Percentiles rank a stretch among this genome's conserved stretches.
Evolutionary conservation across 2,888 invertebrate genomes (phyloP).

Genomic region (Lycocerus yunnanus): DNA sequence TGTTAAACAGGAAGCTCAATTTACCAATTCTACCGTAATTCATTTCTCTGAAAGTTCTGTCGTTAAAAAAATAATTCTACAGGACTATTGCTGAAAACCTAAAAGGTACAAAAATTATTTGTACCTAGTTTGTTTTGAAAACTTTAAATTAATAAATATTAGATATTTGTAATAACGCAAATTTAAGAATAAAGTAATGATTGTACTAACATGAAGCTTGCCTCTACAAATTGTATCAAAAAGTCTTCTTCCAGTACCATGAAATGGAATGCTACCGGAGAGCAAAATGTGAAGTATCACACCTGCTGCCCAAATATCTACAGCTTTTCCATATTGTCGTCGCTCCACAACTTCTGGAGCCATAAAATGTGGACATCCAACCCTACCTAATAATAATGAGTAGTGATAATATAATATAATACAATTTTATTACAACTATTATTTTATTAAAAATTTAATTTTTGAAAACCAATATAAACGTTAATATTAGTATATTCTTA

Average conservation of each 20-base stretch:
- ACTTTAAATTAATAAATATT: no score
- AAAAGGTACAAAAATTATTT: no score
- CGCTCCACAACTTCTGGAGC: conserved; percentile 95
- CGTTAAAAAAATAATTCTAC: no score
- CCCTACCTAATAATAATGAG: conserved; percentile 71
- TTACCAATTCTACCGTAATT: no score
- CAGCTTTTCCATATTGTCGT: conserved; percentile 89
- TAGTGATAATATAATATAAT: background rate
- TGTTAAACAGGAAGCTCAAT: no score
- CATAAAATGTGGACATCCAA: conserved; percentile 98
- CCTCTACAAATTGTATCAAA: conserved; percentile 91
- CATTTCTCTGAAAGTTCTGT: no score
- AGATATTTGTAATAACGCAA: no score
- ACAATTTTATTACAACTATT: background rate
- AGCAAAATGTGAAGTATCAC: conserved; percentile 91
- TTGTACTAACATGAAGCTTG: conserved; percentile 70
- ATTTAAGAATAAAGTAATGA: background rate
- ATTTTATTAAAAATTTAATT: no score
- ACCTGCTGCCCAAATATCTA: conserved; percentile 98
- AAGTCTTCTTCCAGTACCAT: conserved; percentile 90
- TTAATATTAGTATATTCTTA: no score
- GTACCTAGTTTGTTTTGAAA: no score
- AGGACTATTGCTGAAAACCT: no score
- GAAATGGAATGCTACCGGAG: conserved; percentile 93
- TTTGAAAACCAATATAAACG: no score